Conservation (phyloP, 2,888 invertebrate genomes). For the Galerucella nymphaeae region DNA sequence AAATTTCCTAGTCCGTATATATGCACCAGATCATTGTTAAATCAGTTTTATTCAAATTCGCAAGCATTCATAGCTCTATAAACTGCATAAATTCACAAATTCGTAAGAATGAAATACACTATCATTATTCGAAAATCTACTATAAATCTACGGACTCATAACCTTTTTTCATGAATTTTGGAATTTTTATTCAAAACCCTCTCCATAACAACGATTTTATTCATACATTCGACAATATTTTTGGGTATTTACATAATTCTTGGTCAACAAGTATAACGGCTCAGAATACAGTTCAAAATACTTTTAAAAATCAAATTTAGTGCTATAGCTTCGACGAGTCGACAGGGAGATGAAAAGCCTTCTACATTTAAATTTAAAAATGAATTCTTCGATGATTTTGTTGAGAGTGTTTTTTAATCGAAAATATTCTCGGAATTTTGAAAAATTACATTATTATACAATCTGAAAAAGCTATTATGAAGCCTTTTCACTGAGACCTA, state of each 20-base stretch:
- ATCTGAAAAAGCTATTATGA: no score
- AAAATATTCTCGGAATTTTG: no score
- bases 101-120: slow-evolving; percentile 30
- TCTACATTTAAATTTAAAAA: background rate
- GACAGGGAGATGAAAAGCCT: background rate
- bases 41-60: slow-evolving; percentile 30
- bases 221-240: slow-evolving; percentile 28
- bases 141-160: slow-evolving; percentile 27
- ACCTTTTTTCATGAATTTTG: slow-evolving; percentile 28
- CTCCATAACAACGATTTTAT: slow-evolving; percentile 26
- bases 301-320: slow-evolving; percentile 20
- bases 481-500: no score
- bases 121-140: slow-evolving; percentile 25
- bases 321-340: background rate
- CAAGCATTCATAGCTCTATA: slow-evolving; percentile 21
- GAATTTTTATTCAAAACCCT: slow-evolving; percentile 20
- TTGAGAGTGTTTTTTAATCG: no score
- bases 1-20: slow-evolving; percentile 19
- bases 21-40: slow-evolving; percentile 25
- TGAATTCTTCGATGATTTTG: no score
- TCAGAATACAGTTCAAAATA: slow-evolving; percentile 11
- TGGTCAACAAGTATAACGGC: slow-evolving; percentile 21
- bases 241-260: slow-evolving; percentile 26
- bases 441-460: no score
- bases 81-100: slow-evolving; percentile 27